These are phyloP conservation scores for Larimichthys crocea DNA, from an alignment of 2,113 vertebrate species.

Conservation along the genomic window DNA sequence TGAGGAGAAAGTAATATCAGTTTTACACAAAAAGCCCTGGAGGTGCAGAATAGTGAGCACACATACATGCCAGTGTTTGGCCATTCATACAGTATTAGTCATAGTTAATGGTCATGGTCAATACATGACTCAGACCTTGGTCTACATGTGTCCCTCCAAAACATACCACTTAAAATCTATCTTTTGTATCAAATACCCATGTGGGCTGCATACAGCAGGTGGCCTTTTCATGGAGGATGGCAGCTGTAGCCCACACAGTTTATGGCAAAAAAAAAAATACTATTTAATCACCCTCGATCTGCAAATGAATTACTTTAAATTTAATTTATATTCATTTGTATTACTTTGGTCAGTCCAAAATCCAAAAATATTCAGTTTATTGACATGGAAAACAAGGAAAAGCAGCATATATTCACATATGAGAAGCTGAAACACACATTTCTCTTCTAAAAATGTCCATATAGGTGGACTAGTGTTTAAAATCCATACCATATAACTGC, in stretches of 20 bases:
- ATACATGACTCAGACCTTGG: neutral
- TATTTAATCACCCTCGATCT: neutral
- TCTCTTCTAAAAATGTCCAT: neutral
- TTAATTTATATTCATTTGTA: neutral
- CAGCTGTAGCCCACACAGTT: neutral
- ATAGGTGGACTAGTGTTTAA: neutral
- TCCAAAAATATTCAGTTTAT: neutral
- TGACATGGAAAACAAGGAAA: neutral
- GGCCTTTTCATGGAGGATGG: neutral
- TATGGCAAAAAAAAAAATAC: neutral
- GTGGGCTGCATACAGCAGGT: neutral
- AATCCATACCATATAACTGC: neutral
- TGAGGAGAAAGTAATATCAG: neutral
- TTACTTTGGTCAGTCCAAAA: neutral
- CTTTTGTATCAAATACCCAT: neutral
- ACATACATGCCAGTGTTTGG: conserved; percentile 3
- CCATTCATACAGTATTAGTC: conserved; percentile 2
- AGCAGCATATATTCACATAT: neutral
- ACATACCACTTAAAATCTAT: neutral
- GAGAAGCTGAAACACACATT: neutral
- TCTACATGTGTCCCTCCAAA: neutral
- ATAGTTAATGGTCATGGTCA: neutral
- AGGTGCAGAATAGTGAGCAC: neutral
- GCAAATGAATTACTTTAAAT: too few relatives aligned
- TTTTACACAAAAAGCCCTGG: neutral